Evolutionary conservation across 2,113 vertebrate genomes (phyloP).

Genomic region (Xyliphius kryptos): DNA sequence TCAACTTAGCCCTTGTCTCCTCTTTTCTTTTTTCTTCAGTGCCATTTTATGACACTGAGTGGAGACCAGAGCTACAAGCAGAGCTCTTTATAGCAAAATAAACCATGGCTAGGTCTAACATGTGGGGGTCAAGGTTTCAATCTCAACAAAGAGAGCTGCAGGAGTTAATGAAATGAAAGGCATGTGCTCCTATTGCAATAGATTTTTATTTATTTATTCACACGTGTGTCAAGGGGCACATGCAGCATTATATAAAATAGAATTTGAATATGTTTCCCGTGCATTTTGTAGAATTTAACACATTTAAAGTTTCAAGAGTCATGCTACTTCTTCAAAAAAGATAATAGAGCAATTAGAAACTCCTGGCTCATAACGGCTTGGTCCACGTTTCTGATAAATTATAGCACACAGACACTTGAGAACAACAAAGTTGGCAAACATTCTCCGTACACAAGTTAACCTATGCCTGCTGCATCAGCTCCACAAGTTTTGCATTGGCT

Average conservation of each 20-base stretch:
- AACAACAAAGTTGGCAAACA: too few species aligned
- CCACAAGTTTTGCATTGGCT: too few species aligned
- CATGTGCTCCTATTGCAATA: slow-evolving; percentile 11
- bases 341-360: too few species aligned
- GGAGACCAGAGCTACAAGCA: slow-evolving; percentile 29
- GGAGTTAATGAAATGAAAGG: slow-evolving; percentile 31
- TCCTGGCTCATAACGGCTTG: too few species aligned
- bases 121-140: slow-evolving; percentile 45
- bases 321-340: too few species aligned
- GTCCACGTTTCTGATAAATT: too few species aligned
- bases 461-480: too few species aligned
- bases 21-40: slow-evolving; percentile 39
- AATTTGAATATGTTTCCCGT: too few species aligned
- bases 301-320: too few species aligned
- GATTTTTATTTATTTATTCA: slow-evolving; percentile 25
- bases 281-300: too few species aligned
- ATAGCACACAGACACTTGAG: too few species aligned
- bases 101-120: slow-evolving; percentile 32
- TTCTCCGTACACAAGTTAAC: too few species aligned
- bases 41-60: slow-evolving; percentile 47
- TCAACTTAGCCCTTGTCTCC: slow-evolving; percentile 43
- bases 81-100: slow-evolving; percentile 38
- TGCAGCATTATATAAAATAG: neutral
- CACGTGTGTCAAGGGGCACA: neutral
- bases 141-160: slow-evolving; percentile 13